These are phyloP conservation scores for Xylota sylvarum DNA, from an alignment of 2,888 invertebrate species.

Conservation along the genomic window DNA sequence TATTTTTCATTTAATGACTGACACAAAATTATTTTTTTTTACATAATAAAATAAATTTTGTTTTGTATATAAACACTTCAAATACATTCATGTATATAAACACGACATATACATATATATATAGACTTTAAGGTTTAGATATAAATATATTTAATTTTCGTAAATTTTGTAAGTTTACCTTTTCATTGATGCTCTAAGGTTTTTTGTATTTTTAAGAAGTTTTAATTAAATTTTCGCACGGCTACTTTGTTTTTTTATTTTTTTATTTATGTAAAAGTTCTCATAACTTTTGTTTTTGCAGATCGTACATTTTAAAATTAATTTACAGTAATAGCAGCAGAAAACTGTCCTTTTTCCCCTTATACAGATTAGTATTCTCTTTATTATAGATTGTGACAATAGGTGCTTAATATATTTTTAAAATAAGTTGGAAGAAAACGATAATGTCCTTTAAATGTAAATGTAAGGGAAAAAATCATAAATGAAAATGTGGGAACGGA, in stretches of 20 bases:
- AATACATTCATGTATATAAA: constrained; percentile 48
- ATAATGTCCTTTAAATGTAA: too few species aligned
- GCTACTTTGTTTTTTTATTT: too few species aligned
- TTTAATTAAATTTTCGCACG: constrained; percentile 10
- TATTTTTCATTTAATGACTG: constrained; percentile 41
- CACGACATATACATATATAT: constrained; percentile 35
- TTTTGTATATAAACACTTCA: constrained; percentile 12
- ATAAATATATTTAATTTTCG: constrained; percentile 39
- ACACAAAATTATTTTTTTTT: constrained; percentile 44
- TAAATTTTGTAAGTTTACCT: constrained; percentile 24
- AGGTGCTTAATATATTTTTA: too few species aligned
- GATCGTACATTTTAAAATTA: constrained; percentile 26
- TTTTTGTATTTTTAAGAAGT: neutral
- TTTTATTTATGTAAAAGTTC: constrained; percentile 36
- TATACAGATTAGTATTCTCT: neutral
- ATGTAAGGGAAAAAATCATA: too few species aligned
- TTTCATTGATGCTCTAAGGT: constrained; percentile 13
- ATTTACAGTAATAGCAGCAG: constrained; percentile 64
- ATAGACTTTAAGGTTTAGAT: constrained; percentile 39
- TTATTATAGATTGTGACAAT: neutral
- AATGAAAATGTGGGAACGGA: too few species aligned
- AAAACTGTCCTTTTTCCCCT: neutral
- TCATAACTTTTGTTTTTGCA: constrained; percentile 20
- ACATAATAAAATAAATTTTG: constrained; percentile 36
- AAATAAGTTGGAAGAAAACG: neutral